These are phyloP conservation scores for Agrochola circellaris DNA, from an alignment of 2,888 invertebrate genomes.

Conservation along the genomic window DNA sequence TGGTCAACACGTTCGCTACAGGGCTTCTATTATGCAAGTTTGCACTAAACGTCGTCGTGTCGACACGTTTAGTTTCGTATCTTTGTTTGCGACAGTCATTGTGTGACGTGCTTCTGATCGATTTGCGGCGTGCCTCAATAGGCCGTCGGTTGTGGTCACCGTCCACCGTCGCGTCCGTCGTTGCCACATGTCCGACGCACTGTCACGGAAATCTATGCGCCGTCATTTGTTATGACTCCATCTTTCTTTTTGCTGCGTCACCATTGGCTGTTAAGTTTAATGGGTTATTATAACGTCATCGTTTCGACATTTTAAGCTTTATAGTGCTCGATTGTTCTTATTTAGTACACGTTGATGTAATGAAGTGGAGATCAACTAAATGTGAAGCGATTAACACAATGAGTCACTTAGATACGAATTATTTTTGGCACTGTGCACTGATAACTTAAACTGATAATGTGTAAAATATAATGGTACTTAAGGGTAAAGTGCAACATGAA, in stretches of 20 bases:
- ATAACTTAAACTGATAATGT: constrained; percentile 29
- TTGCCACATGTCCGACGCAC: constrained; percentile 50
- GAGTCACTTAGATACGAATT: constrained; percentile 32
- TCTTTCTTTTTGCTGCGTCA: constrained; percentile 37
- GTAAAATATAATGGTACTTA: constrained; percentile 1
- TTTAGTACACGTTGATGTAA: constrained; percentile 17
- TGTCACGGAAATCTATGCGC: constrained; percentile 36
- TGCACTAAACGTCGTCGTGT: constrained; percentile 44
- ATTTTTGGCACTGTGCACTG: constrained; percentile 28
- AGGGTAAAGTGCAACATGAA: constrained; percentile 10
- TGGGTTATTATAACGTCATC: constrained; percentile 36
- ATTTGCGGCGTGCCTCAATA: constrained; percentile 78
- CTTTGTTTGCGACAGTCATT: constrained; percentile 66
- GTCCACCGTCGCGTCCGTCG: constrained; percentile 15
- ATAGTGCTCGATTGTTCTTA: constrained; percentile 21
- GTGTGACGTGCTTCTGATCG: constrained; percentile 72
- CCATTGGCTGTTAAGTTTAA: constrained; percentile 29
- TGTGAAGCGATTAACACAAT: constrained; percentile 27
- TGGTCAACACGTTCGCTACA: constrained; percentile 16
- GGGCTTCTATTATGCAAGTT: constrained; percentile 47
- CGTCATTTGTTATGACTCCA: constrained; percentile 41
- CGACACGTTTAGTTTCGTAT: constrained; percentile 45
- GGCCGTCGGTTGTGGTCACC: constrained; percentile 62
- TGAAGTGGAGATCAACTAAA: constrained; percentile 49
- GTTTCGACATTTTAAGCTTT: constrained; percentile 34